Evolutionary conservation across 2,797 vertebrate species (phyloP), one percentile per base, ranked within the genome.

Genomic region (Gymnodraco acuticeps): DNA sequence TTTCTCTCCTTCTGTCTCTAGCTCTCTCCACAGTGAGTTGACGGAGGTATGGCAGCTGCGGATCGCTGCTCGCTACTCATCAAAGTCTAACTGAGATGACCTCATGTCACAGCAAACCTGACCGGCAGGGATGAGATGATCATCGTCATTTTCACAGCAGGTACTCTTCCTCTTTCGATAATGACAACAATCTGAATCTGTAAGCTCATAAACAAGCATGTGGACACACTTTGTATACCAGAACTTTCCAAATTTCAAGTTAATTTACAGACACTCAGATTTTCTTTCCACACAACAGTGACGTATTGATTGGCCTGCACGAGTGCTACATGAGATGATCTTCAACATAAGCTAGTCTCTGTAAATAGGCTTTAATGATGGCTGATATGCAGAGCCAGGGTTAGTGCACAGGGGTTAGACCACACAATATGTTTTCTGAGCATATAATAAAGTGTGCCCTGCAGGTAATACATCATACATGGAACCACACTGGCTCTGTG

Each of bases 401-500:
- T 53, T 70, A 38, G n/a, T 4, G 53, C 50, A 65, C 27, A 48
- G 51, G 48, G 73, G 50, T 59, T 73, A 23, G 64, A 70, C 41
- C 38, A 41, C 23, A 23, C 45, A 70, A 46, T 47, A 56, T 42
- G 42, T 64, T 64, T 48, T 61, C 77, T 62, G 70, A 79, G 74
- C 14, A 4, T 66, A 64, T 73, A 68, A 83, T 87, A 50, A 13
- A 67, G 56, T 67, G 52, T 51, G 70, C 31, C 61, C 56, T 55
- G 52, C 64, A 64, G 62, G 73, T 74, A 43, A 90, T 87, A 70
- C 59, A 87, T 91, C 86, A 86, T 60, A 76, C 47, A 70, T 71
- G 68, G 48, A 64, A 43, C 61, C 66, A 64, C 54, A 19, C 51
- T 71, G 43, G 65, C 43, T 73, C 66, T 20, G 51, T 73, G 64